Evolutionary conservation across 2,888 invertebrate genomes (phyloP).

Genomic region (Saturnia japonica): DNA sequence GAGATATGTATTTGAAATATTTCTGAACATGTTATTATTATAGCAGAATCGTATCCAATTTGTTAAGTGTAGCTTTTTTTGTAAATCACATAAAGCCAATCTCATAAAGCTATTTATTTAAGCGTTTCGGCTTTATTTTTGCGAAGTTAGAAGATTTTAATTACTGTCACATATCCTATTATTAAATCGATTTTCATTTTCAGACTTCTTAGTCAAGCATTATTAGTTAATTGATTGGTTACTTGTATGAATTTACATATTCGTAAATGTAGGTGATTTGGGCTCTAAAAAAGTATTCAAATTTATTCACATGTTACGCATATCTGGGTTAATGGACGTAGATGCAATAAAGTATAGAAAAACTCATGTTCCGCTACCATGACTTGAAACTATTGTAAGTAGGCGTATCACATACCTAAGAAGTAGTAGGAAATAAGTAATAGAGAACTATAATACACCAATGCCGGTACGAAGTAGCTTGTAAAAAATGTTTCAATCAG

Average conservation of each 20-base stretch:
- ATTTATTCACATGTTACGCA: slow-evolving; percentile 47
- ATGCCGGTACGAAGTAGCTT: neutral
- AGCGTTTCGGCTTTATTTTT: too few relatives aligned
- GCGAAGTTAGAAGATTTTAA: too few relatives aligned
- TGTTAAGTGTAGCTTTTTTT: too few relatives aligned
- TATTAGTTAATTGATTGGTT: neutral
- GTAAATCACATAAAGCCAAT: too few relatives aligned
- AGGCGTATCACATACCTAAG: neutral
- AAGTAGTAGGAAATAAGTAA: neutral
- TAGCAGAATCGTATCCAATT: too few relatives aligned
- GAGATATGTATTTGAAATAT: too few relatives aligned
- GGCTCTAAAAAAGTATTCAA: slow-evolving; percentile 28
- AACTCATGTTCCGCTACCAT: slow-evolving; percentile 1
- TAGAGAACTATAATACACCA: neutral
- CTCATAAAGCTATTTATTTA: too few relatives aligned
- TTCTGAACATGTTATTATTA: too few relatives aligned
- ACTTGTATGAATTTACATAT: neutral
- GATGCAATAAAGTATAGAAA: slow-evolving; percentile 25
- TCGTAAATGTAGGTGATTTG: slow-evolving; percentile 12
- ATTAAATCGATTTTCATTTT: neutral
- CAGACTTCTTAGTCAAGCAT: neutral
- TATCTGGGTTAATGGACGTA: slow-evolving; percentile 65
- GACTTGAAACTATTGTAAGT: neutral
- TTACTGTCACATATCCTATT: too few relatives aligned
- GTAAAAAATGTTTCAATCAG: too few relatives aligned